Conservation (phyloP, 2,113 vertebrate species). For the Chrysemys picta region DNA sequence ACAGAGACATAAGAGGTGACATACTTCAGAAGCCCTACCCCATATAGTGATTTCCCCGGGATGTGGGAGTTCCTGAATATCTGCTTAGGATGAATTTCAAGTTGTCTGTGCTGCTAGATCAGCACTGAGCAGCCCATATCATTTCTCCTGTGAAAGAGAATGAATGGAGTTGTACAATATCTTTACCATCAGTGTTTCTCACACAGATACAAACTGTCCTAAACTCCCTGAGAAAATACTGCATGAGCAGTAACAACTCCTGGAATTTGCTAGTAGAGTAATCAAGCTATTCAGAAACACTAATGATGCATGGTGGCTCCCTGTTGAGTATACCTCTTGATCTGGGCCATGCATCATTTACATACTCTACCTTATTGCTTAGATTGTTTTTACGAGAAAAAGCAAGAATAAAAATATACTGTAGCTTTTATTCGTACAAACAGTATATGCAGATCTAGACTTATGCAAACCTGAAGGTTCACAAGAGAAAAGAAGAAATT, state of each 20-base stretch:
- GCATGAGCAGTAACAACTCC: not conserved
- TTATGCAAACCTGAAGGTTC: not conserved
- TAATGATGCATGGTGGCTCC: not conserved
- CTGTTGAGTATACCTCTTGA: not conserved
- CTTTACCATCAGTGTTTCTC: not conserved
- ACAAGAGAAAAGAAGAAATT: not conserved
- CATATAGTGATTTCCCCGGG: not conserved
- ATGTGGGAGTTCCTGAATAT: not conserved
- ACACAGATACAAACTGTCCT: not conserved
- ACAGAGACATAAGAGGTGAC: not conserved
- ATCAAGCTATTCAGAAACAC: conserved; percentile 24
- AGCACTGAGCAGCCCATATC: not conserved
- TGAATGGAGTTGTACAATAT: not conserved
- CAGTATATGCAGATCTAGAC: not conserved
- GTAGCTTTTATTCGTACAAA: not conserved
- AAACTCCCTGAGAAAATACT: not conserved
- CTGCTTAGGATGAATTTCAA: not conserved
- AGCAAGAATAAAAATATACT: not conserved
- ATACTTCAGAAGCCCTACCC: not conserved
- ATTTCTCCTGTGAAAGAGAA: not conserved
- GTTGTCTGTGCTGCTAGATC: not conserved
- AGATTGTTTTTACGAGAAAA: not conserved
- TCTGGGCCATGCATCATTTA: not conserved
- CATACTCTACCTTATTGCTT: not conserved
- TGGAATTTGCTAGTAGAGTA: conserved; percentile 21